Evolutionary conservation across 2,888 invertebrate species (phyloP), one percentile per base, ranked within the genome.

Genomic region (Pterostichus madidus): DNA sequence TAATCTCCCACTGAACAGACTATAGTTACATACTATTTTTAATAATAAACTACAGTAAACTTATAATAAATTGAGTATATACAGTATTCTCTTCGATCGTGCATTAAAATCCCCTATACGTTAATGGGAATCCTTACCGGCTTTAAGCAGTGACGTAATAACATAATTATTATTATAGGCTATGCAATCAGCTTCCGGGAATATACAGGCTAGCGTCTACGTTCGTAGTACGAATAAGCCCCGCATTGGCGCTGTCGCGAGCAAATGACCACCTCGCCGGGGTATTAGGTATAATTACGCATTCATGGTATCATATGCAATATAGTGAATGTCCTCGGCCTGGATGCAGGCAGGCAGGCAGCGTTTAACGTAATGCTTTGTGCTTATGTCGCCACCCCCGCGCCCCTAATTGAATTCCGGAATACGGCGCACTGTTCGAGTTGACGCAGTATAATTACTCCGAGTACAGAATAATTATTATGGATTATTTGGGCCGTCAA

Each of bases 401-500:
- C 64, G 13, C 44, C 80, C 53, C 49, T 73, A 80, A 80, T 80
- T 80, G 71, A 80, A 80, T 56, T 80, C 73, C 44, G 64, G 53
- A 2, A 53, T 73, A 73, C 39, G 73, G 4, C 35, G 73, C 52
- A 32, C 68, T 79, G 64, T 79, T 80, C 68, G 73, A 73, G 52
- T 80, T 80, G 80, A 13, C 56, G 80, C 56, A 52, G 49, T 71
- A 68, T 80, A 71, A 80, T 80, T 71, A 68, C 53, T 71, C 11
- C 80, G 71, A 73, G 80, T 56, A n/a, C 15, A 15, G 80, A 80
- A 73, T 80, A 80, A 80, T 73, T 80, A 80, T 80, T 80, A 80
- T 80, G 80, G 80, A 80, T 80, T 80, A 73, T 71, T 56, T 80
- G 73, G 39, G 75, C 31, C 35, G 32, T 75, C 68, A 71, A 4